Base-by-base conservation (phyloP, 2,113 vertebrate genomes). In the Pseudopipra pipra region DNA sequence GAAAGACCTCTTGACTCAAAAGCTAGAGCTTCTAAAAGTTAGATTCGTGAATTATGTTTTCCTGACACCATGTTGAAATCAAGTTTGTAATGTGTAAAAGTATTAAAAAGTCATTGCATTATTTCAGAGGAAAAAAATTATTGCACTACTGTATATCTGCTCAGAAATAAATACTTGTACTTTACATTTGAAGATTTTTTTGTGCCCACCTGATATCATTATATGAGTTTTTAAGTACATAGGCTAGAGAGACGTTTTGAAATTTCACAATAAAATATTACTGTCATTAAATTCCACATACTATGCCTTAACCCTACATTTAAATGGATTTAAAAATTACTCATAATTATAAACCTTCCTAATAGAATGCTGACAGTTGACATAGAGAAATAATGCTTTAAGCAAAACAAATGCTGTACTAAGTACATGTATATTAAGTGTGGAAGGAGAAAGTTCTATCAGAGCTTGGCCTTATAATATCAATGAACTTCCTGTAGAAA, bases 281-380 rank as follows among this genome's bases (percentile, higher is more conserved):
- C 58, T 79, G 30, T 75, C 25, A 79, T 79, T 88, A 86, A 88
- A 79, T 94, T 86, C 55, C 19, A 63, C 59, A 39, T 1, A 41
- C n/a, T 84, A 15, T 83, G 89, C 87, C 96, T 81, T 75, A 87
- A 75, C 16, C 8, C 7, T 47, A 33, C 4, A 49, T 83, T 86
- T 91, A 78, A 83, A 81, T 72, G 71, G 31, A 70, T 88, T 75
- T 82, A 0, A 37, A 93, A 85, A 66, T 81, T 31, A 70, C 8
- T 96, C 93, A 68, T 82, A 68, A 84, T 73, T 86, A 88, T 81
- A 88, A 96, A 49, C 12, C 17, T 82, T 96, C 47, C 58, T 83
- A 49, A 79, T 85, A 90, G 94, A 96, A 87, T 87, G 18, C 33
- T 90, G 90, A 91, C 51, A 94, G 44, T 25, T 93, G 80, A 77